Conservation (phyloP, 2,113 vertebrate species). For the Mus spicilegus region DNA sequence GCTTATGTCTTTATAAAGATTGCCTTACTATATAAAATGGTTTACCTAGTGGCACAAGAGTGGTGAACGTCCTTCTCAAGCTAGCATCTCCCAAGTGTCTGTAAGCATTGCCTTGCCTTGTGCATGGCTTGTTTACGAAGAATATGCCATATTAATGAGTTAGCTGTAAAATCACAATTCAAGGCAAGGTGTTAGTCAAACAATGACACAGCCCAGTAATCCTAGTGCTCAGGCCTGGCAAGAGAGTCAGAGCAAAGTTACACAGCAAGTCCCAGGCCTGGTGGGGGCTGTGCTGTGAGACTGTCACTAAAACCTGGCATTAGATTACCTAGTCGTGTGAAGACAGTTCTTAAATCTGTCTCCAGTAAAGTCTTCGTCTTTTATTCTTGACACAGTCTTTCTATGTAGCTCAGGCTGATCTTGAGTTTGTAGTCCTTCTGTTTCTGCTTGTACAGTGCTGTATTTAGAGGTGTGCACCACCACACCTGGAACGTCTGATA, state of each 20-base stretch:
- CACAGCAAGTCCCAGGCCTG: not conserved
- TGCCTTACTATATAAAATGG: not conserved
- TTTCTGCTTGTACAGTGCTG: not conserved
- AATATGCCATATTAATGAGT: not conserved
- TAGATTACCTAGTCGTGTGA: constrained; percentile 62
- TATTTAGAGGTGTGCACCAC: not conserved
- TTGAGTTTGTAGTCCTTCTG: not conserved
- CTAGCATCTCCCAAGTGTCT: not conserved
- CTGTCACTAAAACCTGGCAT: not conserved
- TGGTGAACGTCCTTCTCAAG: not conserved
- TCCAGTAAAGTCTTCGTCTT: constrained; percentile 48
- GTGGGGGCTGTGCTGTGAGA: not conserved
- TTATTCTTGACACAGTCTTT: not conserved
- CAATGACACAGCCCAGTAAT: not conserved
- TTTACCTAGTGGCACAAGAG: not conserved
- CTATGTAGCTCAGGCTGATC: not conserved
- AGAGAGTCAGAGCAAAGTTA: not conserved
- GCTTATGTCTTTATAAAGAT: constrained; percentile 25
- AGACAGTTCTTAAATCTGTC: constrained; percentile 21
- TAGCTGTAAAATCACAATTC: constrained; percentile 45
- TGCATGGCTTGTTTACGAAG: not conserved
- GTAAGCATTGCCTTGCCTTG: not conserved
- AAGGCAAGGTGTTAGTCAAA: not conserved
- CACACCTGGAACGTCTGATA: not conserved
- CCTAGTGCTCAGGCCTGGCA: not conserved